Conservation (phyloP, 2,113 vertebrate species). For the Daboia siamensis region DNA sequence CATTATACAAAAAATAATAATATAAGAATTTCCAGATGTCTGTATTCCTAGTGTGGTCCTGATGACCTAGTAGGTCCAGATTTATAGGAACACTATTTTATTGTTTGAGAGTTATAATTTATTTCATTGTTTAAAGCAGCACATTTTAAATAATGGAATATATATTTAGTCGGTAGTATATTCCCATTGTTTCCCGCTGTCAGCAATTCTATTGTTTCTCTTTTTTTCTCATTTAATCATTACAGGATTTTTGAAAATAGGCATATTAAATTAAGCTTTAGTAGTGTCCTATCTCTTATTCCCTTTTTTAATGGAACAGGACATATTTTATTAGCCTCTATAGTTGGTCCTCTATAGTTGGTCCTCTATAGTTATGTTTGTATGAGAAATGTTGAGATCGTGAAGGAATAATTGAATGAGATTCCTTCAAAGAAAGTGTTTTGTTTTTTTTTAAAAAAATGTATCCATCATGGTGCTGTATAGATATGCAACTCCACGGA, state of each 20-base stretch:
- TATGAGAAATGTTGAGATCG: not conserved
- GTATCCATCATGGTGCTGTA: not conserved
- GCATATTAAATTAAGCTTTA: slow-evolving; percentile 30
- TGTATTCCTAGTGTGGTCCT: slow-evolving; percentile 22
- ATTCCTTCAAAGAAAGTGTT: not conserved
- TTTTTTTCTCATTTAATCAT: slow-evolving; percentile 28
- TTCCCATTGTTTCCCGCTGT: slow-evolving; percentile 44
- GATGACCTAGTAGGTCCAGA: slow-evolving; percentile 49
- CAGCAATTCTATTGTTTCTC: slow-evolving; percentile 40
- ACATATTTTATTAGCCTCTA: not conserved
- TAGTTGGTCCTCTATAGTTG: not conserved
- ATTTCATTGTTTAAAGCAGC: slow-evolving; percentile 42
- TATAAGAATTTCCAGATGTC: slow-evolving; percentile 37
- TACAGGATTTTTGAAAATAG: slow-evolving; percentile 36
- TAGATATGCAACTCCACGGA: not conserved
- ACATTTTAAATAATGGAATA: slow-evolving; percentile 47
- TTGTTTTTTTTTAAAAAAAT: not conserved
- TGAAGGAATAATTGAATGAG: not conserved
- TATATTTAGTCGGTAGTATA: slow-evolving; percentile 30
- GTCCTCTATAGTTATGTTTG: not conserved
- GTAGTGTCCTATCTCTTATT: slow-evolving; percentile 8
- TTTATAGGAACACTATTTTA: slow-evolving; percentile 47
- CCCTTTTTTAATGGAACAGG: slow-evolving; percentile 21
- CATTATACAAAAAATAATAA: slow-evolving; percentile 51
- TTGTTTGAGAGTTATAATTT: slow-evolving; percentile 44